These are phyloP conservation scores for Luperina nickerlii DNA, from an alignment of 2,888 invertebrate genomes.

Conservation along the genomic window DNA sequence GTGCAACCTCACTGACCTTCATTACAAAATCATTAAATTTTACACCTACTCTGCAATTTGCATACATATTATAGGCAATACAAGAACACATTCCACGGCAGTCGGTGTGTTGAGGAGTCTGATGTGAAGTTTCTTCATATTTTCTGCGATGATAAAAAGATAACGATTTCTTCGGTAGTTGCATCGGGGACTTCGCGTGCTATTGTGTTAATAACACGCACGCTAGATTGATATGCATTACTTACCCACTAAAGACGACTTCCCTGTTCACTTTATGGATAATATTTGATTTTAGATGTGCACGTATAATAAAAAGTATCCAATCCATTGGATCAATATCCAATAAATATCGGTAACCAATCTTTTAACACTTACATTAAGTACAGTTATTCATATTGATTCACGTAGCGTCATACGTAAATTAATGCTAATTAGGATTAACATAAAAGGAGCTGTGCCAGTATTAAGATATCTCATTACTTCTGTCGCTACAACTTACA, in stretches of 20 bases:
- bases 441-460: conserved; percentile 13
- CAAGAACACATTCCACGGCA: conserved; percentile 32
- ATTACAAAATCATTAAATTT: conserved; percentile 7
- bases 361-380: not conserved
- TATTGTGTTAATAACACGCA: conserved; percentile 48
- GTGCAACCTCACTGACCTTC: conserved; percentile 18
- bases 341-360: not conserved
- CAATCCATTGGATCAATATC: not conserved
- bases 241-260: conserved; percentile 38
- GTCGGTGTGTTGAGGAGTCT: conserved; percentile 1
- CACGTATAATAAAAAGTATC: not conserved
- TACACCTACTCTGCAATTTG: not conserved
- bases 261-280: conserved; percentile 28
- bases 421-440: conserved; percentile 18
- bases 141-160: conserved; percentile 63
- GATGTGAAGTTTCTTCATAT: conserved; percentile 38
- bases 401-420: not conserved
- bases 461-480: conserved; percentile 2
- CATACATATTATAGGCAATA: not conserved
- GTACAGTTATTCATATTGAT: not conserved
- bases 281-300: conserved; percentile 13
- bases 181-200: conserved; percentile 55
- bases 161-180: conserved; percentile 60
- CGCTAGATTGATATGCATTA: conserved; percentile 49
- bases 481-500: not conserved